phyloP scores from a whole-genome alignment of 2,888 invertebrate species.

The Drosophila multiciliata region DNA sequence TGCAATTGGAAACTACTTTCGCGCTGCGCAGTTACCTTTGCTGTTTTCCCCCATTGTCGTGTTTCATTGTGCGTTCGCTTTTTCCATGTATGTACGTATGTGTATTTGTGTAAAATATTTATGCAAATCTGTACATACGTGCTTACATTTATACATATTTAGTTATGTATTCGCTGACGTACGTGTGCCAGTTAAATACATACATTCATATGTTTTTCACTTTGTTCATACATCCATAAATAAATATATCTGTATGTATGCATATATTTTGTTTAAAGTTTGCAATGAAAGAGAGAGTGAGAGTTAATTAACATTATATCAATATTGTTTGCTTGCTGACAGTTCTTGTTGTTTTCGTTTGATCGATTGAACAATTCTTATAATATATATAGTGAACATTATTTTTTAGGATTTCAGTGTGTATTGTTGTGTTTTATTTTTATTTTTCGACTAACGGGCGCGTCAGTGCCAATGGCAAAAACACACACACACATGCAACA shows the following conservation, averaged over 20 bases:
- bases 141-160: slow-evolving; percentile 5
- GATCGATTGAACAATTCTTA: slow-evolving; percentile 25
- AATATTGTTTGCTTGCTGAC: slow-evolving; percentile 17
- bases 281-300: slow-evolving; percentile 55
- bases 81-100: slow-evolving; percentile 1
- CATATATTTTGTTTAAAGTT: slow-evolving; percentile 19
- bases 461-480: slow-evolving; percentile 59
- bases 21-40: slow-evolving; percentile 56
- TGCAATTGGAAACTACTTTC: slow-evolving; percentile 50
- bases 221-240: slow-evolving; percentile 31
- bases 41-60: slow-evolving; percentile 50
- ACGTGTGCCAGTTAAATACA: slow-evolving; percentile 34
- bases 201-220: slow-evolving; percentile 30
- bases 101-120: slow-evolving; percentile 1
- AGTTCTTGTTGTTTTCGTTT: slow-evolving; percentile 14
- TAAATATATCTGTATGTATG: slow-evolving; percentile 13
- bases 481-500: slow-evolving; percentile 28
- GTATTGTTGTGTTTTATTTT: slow-evolving; percentile 49
- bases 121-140: slow-evolving; percentile 25
- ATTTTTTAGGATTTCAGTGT: slow-evolving; percentile 29
- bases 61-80: slow-evolving; percentile 24
- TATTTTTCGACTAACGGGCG: slow-evolving; percentile 53
- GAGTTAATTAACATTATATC: slow-evolving; percentile 30
- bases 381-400: slow-evolving; percentile 21
- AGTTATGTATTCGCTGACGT: slow-evolving; percentile 38